Evolutionary conservation across 2,888 invertebrate genomes (phyloP), one percentile per base, ranked within the genome.

Genomic region (Lydus trimaculatus): DNA sequence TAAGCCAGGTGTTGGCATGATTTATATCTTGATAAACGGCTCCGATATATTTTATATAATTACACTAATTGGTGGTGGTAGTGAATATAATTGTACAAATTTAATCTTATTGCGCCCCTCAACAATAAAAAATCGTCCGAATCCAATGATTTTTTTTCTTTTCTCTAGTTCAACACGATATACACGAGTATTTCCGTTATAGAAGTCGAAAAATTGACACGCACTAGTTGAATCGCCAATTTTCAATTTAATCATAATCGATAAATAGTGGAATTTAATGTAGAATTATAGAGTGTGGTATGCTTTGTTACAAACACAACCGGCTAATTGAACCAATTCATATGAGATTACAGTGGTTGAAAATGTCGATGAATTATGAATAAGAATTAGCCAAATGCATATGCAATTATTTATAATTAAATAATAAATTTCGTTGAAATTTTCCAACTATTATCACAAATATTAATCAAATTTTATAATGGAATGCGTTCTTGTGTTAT

Each of bases 1-100:
- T 80, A 80, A 78, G 77, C 78, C 80, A 80, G 83, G 83, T 81
- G 82, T 82, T 80, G 76, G 82, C 79, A 80, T 80, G 82, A 83
- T 83, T 82, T 81, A 82, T 79, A 70, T 74, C 73, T 73, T 76
- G 80, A 81, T 81, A 78, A 80, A 81, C 75, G 76, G 75, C 80
- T 70, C 72, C 75, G 80, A 82, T 81, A 82, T 78, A 80, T 81
- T 74, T 80, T 78, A 79, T 79, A 80, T 79, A 81, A 82, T 82
- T 81, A 81, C 75, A 69, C 80, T 81, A 82, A 81, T 81, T 80
- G 79, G 75, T 67, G 71, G 73, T 81, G 81, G 81, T 81, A 79
- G 79, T 75, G 69, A 72, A 72, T 71, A 75, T 77, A 78, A 78
- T 79, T 75, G 73, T 74, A 48, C 65, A 70, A 76, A 65, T 76